Percentiles rank a stretch among this genome's conserved stretches.
phyloP scores from a whole-genome alignment of 2,797 vertebrate genomes.

The Lacerta agilis region DNA sequence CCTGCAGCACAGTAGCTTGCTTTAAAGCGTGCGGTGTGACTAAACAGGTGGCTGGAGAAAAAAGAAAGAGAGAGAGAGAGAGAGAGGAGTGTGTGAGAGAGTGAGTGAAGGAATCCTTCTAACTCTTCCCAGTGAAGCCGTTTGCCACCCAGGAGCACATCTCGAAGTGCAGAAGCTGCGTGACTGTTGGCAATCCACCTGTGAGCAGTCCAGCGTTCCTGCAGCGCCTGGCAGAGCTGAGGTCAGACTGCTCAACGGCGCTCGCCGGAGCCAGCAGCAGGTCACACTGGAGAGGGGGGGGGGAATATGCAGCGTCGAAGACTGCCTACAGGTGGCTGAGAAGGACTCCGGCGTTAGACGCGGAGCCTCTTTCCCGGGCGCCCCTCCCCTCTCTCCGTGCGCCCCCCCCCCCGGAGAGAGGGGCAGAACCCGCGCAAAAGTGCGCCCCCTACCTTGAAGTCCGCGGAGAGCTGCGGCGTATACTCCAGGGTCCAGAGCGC shows the following conservation, averaged over 20 bases:
- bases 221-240: not conserved
- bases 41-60: not conserved
- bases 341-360: not conserved
- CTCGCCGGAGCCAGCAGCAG: no score
- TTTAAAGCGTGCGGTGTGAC: not conserved
- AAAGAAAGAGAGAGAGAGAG: not conserved
- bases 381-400: not conserved
- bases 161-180: not conserved
- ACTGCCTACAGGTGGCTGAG: not conserved
- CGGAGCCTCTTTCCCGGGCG: no score
- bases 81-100: not conserved
- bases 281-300: no score
- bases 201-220: not conserved
- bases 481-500: conserved; percentile 92
- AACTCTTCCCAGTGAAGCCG: not conserved
- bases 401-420: no score
- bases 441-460: conserved; percentile 88
- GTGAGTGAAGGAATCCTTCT: not conserved
- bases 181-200: not conserved
- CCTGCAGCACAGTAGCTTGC: not conserved
- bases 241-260: no score
- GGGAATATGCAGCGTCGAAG: no score
- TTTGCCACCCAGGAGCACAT: not conserved
- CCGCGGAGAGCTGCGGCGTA: conserved; percentile 90
- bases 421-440: no score